Percentiles rank a stretch among this genome's conserved stretches.
Evolutionary conservation across 2,888 invertebrate genomes (phyloP).

Genomic region (Pyrrhia umbra): DNA sequence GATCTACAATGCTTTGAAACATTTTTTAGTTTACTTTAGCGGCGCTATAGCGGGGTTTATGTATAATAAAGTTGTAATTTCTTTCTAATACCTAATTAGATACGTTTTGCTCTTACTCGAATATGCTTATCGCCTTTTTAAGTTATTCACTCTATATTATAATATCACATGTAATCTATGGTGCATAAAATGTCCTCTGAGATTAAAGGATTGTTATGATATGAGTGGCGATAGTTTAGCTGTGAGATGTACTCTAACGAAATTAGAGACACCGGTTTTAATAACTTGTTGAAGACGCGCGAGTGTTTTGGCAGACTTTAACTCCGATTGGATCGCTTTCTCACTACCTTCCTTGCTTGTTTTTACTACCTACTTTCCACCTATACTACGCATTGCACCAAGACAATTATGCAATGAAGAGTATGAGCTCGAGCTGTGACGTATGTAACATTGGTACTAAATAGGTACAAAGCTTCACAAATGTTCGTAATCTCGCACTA

Average conservation of each 20-base stretch:
- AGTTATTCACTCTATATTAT: constrained; percentile 56
- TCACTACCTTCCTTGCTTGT: neutral
- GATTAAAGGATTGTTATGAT: constrained; percentile 74
- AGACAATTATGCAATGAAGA: neutral
- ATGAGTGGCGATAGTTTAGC: constrained; percentile 57
- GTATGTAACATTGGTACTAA: neutral
- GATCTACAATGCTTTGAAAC: constrained; percentile 62
- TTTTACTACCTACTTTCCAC: neutral
- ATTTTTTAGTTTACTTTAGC: constrained; percentile 45
- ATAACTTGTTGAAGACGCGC: constrained; percentile 14
- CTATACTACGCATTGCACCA: constrained; percentile 1
- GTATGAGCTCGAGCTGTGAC: neutral
- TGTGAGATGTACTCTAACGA: constrained; percentile 33
- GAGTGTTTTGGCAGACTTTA: neutral
- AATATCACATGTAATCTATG: constrained; percentile 76
- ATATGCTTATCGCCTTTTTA: constrained; percentile 63
- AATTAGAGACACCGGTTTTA: constrained; percentile 8
- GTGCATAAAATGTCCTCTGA: constrained; percentile 81
- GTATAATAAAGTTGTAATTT: constrained; percentile 54
- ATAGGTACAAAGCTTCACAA: constrained; percentile 10
- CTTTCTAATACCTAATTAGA: constrained; percentile 62
- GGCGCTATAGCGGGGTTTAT: constrained; percentile 58
- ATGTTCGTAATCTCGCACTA: constrained; percentile 39
- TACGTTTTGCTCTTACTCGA: constrained; percentile 68
- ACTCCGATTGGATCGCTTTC: neutral